These are phyloP conservation scores for Bruchidius siliquastri DNA, from an alignment of 2,888 invertebrate species.

Conservation along the genomic window DNA sequence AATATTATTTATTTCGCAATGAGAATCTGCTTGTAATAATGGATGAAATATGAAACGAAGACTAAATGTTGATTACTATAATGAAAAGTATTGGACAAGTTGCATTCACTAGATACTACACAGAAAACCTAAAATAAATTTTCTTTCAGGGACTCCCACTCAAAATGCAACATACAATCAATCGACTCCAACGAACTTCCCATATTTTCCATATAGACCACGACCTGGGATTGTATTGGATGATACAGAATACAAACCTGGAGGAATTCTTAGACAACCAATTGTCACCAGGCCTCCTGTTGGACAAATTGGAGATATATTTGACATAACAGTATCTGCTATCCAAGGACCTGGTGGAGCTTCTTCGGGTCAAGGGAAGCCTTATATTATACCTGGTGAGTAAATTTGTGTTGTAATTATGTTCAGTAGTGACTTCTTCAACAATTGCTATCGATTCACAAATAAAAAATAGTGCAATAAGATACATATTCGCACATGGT, in stretches of 20 bases:
- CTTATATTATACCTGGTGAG: constrained; percentile 53
- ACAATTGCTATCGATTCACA: too few relatives aligned
- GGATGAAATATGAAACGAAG: too few relatives aligned
- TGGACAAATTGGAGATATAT: constrained; percentile 69
- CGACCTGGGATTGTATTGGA: constrained; percentile 83
- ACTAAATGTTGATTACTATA: too few relatives aligned
- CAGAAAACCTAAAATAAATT: too few relatives aligned
- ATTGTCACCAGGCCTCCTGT: constrained; percentile 48
- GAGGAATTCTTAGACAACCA: constrained; percentile 47
- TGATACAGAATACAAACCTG: constrained; percentile 75
- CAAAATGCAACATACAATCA: constrained; percentile 2
- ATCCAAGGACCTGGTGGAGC: constrained; percentile 72
- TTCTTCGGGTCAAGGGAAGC: constrained; percentile 47
- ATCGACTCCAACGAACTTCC: constrained; percentile 36
- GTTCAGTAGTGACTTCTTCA: too few relatives aligned
- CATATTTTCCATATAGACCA: constrained; percentile 64
- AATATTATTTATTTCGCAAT: too few relatives aligned
- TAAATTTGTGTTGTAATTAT: constrained; percentile 2
- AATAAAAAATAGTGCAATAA: too few relatives aligned
- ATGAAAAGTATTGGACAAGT: too few relatives aligned
- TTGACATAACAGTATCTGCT: constrained; percentile 83
- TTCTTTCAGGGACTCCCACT: not conserved
- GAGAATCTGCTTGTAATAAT: too few relatives aligned
- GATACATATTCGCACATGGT: too few relatives aligned
- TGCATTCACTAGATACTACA: too few relatives aligned